These are phyloP conservation scores for Athalia rosae DNA, from an alignment of 2,888 invertebrate species.

Conservation along the genomic window DNA sequence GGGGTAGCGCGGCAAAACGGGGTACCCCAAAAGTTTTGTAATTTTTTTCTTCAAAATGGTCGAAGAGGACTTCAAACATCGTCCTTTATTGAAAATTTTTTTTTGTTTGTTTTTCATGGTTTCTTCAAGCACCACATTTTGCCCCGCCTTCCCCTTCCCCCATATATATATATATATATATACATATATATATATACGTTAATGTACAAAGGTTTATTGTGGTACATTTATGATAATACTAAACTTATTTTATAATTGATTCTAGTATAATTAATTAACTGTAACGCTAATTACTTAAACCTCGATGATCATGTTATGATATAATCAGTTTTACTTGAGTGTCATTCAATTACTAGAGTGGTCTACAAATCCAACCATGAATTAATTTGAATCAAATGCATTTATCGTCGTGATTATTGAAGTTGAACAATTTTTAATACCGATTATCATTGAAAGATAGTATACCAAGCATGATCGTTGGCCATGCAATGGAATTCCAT, in stretches of 20 bases:
- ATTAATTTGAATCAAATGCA: constrained; percentile 8
- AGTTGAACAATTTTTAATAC: constrained; percentile 29
- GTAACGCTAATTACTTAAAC: constrained; percentile 61
- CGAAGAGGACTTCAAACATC: too few relatives aligned
- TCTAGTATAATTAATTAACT: constrained; percentile 53
- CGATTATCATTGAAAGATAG: constrained; percentile 50
- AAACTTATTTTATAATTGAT: constrained; percentile 52
- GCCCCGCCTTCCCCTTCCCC: too few relatives aligned
- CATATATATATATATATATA: too few relatives aligned
- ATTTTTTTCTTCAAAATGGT: too few relatives aligned
- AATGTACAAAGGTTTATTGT: constrained; percentile 64
- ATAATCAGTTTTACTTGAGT: constrained; percentile 42
- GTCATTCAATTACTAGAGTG: constrained; percentile 24
- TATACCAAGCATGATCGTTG: constrained; percentile 71
- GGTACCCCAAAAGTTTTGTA: too few relatives aligned
- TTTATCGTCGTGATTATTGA: constrained; percentile 12
- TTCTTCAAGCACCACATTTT: too few relatives aligned
- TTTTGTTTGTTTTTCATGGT: too few relatives aligned
- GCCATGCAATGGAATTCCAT: constrained; percentile 73
- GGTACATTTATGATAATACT: constrained; percentile 61
- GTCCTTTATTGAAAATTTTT: too few relatives aligned
- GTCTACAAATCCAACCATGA: constrained; percentile 12
- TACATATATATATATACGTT: constrained; percentile 52
- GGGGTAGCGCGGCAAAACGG: too few relatives aligned
- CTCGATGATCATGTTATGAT: constrained; percentile 60